Conservation (phyloP, 2,888 invertebrate genomes). For the Hemistola chrysoprasaria region DNA sequence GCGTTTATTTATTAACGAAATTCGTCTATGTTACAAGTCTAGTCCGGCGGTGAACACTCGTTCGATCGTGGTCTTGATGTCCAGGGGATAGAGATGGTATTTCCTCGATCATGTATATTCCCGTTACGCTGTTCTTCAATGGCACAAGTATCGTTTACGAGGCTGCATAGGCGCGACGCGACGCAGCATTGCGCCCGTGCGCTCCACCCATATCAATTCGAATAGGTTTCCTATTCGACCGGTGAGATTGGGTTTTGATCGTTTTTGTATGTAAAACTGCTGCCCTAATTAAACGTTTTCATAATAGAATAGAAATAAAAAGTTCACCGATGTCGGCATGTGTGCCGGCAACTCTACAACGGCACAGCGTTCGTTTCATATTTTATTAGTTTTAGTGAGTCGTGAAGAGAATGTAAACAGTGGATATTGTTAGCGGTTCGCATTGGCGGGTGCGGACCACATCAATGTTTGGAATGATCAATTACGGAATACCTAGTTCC, state of each 20-base stretch:
- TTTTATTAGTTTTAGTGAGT: constrained; percentile 58
- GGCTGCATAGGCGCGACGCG: constrained; percentile 73
- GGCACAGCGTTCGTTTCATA: constrained; percentile 54
- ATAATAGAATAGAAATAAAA: constrained; percentile 78
- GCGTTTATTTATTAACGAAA: constrained; percentile 82
- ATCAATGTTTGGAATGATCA: constrained; percentile 56
- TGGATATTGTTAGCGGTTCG: constrained; percentile 32
- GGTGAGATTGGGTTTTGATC: constrained; percentile 77
- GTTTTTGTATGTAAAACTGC: constrained; percentile 79
- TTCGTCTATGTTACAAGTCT: constrained; percentile 70
- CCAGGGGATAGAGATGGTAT: constrained; percentile 43
- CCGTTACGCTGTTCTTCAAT: constrained; percentile 47
- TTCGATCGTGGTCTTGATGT: constrained; percentile 40
- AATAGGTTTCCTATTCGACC: constrained; percentile 78
- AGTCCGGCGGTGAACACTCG: constrained; percentile 24
- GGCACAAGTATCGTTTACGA: constrained; percentile 67
- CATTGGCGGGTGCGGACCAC: constrained; percentile 39
- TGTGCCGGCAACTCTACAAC: constrained; percentile 35
- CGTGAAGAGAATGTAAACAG: constrained; percentile 54
- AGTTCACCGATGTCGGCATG: constrained; percentile 59
- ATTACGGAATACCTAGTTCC: constrained; percentile 60
- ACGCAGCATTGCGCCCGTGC: constrained; percentile 64
- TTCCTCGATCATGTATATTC: constrained; percentile 24
- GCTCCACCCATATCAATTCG: constrained; percentile 81
- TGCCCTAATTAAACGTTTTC: constrained; percentile 80